These are phyloP conservation scores for Vanessa cardui DNA, from an alignment of 2,888 invertebrate genomes.

Conservation along the genomic window DNA sequence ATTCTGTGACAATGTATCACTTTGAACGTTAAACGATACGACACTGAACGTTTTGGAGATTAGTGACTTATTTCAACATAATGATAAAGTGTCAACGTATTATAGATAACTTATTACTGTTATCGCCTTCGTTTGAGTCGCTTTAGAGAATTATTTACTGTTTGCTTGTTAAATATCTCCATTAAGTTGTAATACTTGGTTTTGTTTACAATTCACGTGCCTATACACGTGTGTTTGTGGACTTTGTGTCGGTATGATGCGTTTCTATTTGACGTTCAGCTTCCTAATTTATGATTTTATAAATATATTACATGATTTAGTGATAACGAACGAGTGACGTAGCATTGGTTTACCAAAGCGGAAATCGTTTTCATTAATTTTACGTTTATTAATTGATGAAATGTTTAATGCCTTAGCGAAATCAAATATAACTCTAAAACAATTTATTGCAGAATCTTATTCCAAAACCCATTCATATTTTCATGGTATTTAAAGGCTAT, in stretches of 20 bases:
- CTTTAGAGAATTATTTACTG: background rate
- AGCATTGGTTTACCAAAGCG: too few relatives aligned
- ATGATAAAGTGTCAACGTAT: conserved; percentile 32
- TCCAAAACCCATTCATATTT: too few relatives aligned
- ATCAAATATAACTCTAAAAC: too few relatives aligned
- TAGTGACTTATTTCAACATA: conserved; percentile 23
- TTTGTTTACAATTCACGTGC: conserved; percentile 11
- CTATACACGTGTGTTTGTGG: background rate
- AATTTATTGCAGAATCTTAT: too few relatives aligned
- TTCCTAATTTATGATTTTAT: conserved; percentile 1
- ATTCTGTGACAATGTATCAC: background rate
- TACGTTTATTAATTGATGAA: too few relatives aligned
- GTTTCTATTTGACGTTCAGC: conserved; percentile 1
- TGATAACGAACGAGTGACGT: too few relatives aligned
- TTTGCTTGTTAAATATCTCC: background rate
- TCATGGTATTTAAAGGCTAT: too few relatives aligned
- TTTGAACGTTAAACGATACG: background rate
- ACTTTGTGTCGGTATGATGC: background rate
- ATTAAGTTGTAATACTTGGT: background rate
- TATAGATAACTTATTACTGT: conserved; percentile 19
- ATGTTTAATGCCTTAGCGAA: too few relatives aligned
- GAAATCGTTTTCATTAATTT: too few relatives aligned
- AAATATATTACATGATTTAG: background rate
- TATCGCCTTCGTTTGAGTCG: background rate
- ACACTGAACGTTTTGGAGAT: conserved; percentile 8